Percentiles rank a stretch among this genome's conserved stretches.
phyloP scores from a whole-genome alignment of 2,888 invertebrate species.

The Meandrusa payeni region DNA sequence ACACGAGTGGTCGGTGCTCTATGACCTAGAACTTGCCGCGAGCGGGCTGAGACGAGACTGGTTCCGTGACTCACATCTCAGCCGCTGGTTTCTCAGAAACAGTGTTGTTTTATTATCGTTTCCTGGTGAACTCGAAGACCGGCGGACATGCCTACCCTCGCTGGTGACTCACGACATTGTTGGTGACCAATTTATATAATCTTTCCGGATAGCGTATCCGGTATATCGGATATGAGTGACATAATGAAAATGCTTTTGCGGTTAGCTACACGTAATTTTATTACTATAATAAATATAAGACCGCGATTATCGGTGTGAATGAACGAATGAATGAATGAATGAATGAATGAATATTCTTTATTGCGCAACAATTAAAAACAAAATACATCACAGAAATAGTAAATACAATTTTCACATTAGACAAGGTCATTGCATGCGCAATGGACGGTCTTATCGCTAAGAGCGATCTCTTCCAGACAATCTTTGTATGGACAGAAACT shows the following conservation, averaged over 20 bases:
- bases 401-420: too few species aligned
- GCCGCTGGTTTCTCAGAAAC: constrained; percentile 54
- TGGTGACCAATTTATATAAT: constrained; percentile 30
- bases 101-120: constrained; percentile 52
- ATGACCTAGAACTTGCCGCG: constrained; percentile 70
- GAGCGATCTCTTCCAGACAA: too few species aligned
- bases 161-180: constrained; percentile 37
- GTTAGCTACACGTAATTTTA: constrained; percentile 5
- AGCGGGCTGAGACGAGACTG: constrained; percentile 41
- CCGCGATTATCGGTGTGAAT: too few species aligned
- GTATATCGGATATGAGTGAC: constrained; percentile 41
- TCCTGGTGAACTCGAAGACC: constrained; percentile 46
- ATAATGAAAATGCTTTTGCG: constrained; percentile 7
- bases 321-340: too few species aligned
- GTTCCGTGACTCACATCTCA: constrained; percentile 41
- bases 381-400: too few species aligned
- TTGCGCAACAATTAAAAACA: too few species aligned
- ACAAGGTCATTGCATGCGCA: too few species aligned
- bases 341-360: too few species aligned
- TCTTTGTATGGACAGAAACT: too few species aligned
- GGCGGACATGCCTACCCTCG: constrained; percentile 24
- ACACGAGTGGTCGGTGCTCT: constrained; percentile 42
- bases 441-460: too few species aligned
- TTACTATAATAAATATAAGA: neutral
- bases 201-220: constrained; percentile 21